Evolutionary conservation across 2,888 invertebrate genomes (phyloP).

Genomic region (Leptopilina myrica): DNA sequence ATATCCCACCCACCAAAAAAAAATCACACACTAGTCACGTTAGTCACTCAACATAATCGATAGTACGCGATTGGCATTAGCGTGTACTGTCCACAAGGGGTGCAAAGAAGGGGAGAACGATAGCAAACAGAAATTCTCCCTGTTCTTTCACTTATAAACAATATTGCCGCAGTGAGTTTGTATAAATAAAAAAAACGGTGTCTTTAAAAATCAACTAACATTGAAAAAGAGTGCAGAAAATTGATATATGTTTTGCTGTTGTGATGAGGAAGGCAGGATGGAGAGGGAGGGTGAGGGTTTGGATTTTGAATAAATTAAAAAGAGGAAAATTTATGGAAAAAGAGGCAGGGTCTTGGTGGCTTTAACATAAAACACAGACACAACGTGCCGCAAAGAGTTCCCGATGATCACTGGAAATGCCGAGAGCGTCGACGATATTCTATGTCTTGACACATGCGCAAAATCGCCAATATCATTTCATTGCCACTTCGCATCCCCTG

Average conservation of each 20-base stretch:
- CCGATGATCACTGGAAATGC: constrained; percentile 64
- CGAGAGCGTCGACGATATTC: constrained; percentile 60
- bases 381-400: constrained; percentile 59
- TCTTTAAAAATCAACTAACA: too few species aligned
- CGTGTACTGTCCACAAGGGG: constrained; percentile 44
- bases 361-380: constrained; percentile 53
- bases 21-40: constrained; percentile 44
- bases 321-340: neutral
- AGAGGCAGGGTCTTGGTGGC: constrained; percentile 20
- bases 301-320: neutral
- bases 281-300: too few species aligned
- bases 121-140: constrained; percentile 48
- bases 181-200: too few species aligned
- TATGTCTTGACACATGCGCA: constrained; percentile 61
- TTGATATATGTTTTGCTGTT: neutral
- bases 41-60: constrained; percentile 66
- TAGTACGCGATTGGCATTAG: constrained; percentile 66
- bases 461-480: constrained; percentile 44
- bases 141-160: constrained; percentile 23
- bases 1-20: neutral
- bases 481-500: constrained; percentile 61
- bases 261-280: too few species aligned
- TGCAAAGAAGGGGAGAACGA: constrained; percentile 36
- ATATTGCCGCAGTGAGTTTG: too few species aligned
- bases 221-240: neutral